phyloP scores from a whole-genome alignment of 2,113 vertebrate genomes.

The Neolamprologus brichardi region DNA sequence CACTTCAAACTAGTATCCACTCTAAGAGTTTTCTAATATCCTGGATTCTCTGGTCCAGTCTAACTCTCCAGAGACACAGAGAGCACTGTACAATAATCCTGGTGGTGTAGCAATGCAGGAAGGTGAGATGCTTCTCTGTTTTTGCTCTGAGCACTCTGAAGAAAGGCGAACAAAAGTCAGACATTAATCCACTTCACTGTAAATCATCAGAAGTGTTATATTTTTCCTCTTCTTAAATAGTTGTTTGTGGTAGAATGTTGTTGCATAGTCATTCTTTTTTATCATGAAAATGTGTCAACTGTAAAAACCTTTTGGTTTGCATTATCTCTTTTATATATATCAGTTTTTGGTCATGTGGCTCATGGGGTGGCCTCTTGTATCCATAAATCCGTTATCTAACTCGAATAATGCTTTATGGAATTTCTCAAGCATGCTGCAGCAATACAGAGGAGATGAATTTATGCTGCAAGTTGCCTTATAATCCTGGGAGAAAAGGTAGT shows the following conservation, averaged over 20 bases:
- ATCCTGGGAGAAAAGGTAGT: slow-evolving; percentile 18
- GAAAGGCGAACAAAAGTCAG: not conserved
- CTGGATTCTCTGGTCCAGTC: slow-evolving; percentile 11
- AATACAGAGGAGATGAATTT: slow-evolving; percentile 28
- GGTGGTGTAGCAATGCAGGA: not conserved
- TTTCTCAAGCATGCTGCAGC: slow-evolving; percentile 23
- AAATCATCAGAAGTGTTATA: not conserved
- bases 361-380: slow-evolving; percentile 7
- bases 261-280: not conserved
- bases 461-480: not conserved
- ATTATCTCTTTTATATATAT: not conserved
- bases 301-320: not conserved
- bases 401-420: slow-evolving; percentile 16
- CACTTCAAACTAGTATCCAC: not conserved
- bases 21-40: slow-evolving; percentile 33
- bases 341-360: not conserved
- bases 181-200: not conserved
- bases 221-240: not conserved
- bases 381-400: slow-evolving; percentile 16
- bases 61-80: slow-evolving; percentile 8
- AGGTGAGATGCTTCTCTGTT: not conserved
- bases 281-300: not conserved
- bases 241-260: not conserved
- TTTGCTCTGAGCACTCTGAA: not conserved
- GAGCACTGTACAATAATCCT: not conserved